Evolutionary conservation across 2,797 vertebrate genomes (phyloP), one percentile per base, ranked within the genome.

Genomic region (Psittacula echo): DNA sequence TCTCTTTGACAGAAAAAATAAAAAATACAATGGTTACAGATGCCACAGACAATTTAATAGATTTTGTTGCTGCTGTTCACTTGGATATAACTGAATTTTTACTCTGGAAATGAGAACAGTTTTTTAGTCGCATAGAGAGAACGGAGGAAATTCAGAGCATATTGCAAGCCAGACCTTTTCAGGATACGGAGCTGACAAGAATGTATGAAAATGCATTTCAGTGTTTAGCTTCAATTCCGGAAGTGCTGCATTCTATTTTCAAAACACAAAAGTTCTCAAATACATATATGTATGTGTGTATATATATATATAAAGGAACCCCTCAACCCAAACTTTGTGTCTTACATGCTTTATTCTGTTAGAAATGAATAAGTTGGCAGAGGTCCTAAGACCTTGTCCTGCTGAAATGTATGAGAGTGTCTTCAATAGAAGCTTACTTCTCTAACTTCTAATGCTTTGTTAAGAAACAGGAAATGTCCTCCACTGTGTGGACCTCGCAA

Each of bases 341-440:
- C 42, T 84, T 85, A 42, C 39, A 82, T 76, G 54, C 9, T 88
- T 88, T 92, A 34, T 80, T 85, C 76, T 85, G 30, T 76, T 54
- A 87, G 47, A 88, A 86, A 65, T 37, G 7, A 39, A 30, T 70
- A 72, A 85, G 29, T 39, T 95, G 30, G 11, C 3, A 1, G 61
- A 85, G 27, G 23, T 87, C 10, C 1, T 37, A 42, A 60, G n/a
- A 54, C 22, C 18, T 89, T 89, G 61, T 87, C 4, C 21, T 19
- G 21, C 32, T 80, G 54, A 75, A 85, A 70, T 84, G 88, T 66
- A 75, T 74, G 66, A 56, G 24, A n/a, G 19, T 5, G 1, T 51
- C 30, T 78, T 78, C 65, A 88, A 39, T 61, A 34, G 64, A 90
- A 87, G 26, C 89, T 95, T 85, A 51, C 32, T 90, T 87, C 78